Conservation (phyloP, 2,113 vertebrate species). For the Tichodroma muraria region DNA sequence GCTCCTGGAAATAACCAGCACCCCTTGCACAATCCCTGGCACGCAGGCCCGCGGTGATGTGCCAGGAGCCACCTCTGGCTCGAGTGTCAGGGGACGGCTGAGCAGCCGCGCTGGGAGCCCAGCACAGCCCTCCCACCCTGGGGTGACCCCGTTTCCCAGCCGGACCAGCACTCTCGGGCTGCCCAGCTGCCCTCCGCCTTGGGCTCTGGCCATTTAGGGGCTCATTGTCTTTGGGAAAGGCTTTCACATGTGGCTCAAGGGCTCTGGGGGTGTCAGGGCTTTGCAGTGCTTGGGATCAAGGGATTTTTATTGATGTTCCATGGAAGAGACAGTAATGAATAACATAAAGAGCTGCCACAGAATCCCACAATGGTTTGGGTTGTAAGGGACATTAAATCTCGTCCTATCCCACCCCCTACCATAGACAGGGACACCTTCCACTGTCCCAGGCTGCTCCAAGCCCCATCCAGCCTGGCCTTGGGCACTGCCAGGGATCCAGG, state of each 20-base stretch:
- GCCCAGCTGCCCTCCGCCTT: neutral
- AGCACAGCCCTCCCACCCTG: neutral
- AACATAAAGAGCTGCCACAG: neutral
- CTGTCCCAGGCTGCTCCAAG: neutral
- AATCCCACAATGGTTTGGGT: neutral
- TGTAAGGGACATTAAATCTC: neutral
- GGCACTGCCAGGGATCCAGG: neutral
- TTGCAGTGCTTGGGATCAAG: neutral
- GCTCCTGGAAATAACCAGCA: constrained; percentile 11
- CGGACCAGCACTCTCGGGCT: fast-evolving
- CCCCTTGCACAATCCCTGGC: neutral
- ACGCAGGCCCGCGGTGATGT: fast-evolving
- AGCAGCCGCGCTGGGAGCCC: neutral
- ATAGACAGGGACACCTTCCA: neutral
- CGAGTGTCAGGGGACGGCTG: neutral
- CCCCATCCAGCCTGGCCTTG: neutral
- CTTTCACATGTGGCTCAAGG: neutral
- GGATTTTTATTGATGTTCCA: neutral
- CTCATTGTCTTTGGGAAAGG: neutral
- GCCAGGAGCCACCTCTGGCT: neutral
- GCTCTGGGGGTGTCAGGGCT: neutral
- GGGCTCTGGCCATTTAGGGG: too few species aligned
- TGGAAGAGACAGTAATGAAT: neutral
- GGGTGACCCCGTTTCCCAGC: neutral
- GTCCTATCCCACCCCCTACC: neutral